Evolutionary conservation across 1,140 invertebrate species (phyloP).

Genomic region (Drosophila malerkotliana): DNA sequence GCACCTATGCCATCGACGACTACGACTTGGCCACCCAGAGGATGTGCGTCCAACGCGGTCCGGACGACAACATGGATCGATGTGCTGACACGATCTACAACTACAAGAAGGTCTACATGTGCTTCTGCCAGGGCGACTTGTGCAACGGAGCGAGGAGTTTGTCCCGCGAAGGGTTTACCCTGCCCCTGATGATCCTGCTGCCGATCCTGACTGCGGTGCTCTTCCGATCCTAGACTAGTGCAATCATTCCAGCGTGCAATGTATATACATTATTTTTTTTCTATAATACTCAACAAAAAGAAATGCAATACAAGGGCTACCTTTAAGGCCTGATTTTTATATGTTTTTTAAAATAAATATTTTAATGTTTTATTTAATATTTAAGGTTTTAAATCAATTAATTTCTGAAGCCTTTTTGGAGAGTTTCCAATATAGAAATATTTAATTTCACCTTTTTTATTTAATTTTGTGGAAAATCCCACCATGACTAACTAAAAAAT

Average conservation of each 20-base stretch:
- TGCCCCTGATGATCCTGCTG: background rate
- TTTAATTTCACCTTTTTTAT: too few species aligned
- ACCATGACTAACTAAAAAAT: background rate
- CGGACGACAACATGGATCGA: constrained; percentile 93
- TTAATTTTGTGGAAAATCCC: background rate
- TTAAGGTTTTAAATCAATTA: background rate
- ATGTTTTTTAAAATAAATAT: background rate
- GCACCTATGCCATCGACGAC: constrained; percentile 89
- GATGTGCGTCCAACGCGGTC: constrained; percentile 93
- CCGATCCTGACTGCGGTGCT: constrained; percentile 4
- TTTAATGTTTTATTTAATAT: background rate
- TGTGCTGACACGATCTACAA: constrained; percentile 93
- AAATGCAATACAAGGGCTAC: constrained; percentile 13
- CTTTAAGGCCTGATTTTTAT: background rate
- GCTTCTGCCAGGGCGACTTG: constrained; percentile 95
- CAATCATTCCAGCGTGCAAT: constrained; percentile 7
- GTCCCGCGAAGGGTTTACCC: background rate
- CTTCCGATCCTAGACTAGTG: constrained; percentile 5
- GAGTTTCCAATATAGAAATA: too few species aligned
- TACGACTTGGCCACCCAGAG: constrained; percentile 94
- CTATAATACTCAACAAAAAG: constrained; percentile 20
- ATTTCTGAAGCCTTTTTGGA: too few species aligned
- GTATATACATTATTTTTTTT: constrained; percentile 21
- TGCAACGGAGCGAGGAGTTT: constrained; percentile 87
- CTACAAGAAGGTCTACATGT: constrained; percentile 93